These are phyloP conservation scores for Leptestheria dahalacensis DNA, from an alignment of 1,140 invertebrate species.

Conservation along the genomic window DNA sequence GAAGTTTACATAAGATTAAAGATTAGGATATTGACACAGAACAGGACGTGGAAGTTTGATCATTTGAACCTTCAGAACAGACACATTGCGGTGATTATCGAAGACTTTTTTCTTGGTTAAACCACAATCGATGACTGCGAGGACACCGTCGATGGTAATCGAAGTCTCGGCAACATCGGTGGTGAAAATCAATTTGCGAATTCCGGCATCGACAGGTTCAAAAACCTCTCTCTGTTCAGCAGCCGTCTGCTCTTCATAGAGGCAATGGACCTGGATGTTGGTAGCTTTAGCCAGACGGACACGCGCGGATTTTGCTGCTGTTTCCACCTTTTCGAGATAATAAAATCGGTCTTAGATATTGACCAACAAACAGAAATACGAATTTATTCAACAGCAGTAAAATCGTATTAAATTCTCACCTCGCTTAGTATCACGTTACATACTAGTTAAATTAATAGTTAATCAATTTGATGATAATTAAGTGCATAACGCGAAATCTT, in stretches of 20 bases:
- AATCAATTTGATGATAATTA: no score
- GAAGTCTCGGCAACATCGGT: slow-evolving; percentile 92
- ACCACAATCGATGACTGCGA: slow-evolving; percentile 79
- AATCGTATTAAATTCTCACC: no score
- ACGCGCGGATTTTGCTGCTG: not conserved
- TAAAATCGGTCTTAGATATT: no score
- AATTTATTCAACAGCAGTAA: no score
- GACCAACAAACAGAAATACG: no score
- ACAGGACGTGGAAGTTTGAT: slow-evolving; percentile 29
- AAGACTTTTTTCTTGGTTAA: slow-evolving; percentile 3
- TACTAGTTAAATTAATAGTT: no score
- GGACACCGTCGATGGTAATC: slow-evolving; percentile 79
- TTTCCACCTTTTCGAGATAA: not conserved
- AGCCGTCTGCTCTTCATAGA: slow-evolving; percentile 25
- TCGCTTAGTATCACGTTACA: no score
- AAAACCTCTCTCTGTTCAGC: slow-evolving; percentile 67
- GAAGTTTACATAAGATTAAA: no score
- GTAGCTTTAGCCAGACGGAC: slow-evolving; percentile 40
- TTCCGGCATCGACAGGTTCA: slow-evolving; percentile 37
- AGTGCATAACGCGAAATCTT: no score
- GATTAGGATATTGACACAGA: no score
- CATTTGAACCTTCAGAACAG: slow-evolving; percentile 42
- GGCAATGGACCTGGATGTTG: not conserved
- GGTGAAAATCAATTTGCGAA: slow-evolving; percentile 72
- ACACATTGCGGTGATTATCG: slow-evolving; percentile 60